Evolutionary conservation across 1,140 invertebrate genomes (phyloP), one percentile per base, ranked within the genome.

Genomic region (Drosophila aff.): DNA sequence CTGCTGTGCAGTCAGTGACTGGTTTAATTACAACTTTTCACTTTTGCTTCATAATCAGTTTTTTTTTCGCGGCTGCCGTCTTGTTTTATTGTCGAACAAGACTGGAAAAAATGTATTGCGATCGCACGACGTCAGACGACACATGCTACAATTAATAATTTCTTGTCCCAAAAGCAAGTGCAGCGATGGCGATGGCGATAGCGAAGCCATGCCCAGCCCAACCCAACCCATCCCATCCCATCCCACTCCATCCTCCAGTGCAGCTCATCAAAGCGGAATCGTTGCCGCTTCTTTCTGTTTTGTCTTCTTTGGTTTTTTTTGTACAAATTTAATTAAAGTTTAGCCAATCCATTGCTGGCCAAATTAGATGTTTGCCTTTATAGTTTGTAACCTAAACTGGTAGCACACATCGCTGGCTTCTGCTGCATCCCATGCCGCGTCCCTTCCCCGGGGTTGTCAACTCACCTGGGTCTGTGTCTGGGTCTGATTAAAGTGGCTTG

Each of bases 21-120:
- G 85, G 85, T 90, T 89, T 89, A 89, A 89, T 89, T 89, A 79
- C 85, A 90, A 79, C 85, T 85, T 89, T 89, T 89, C 85, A 89
- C 85, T 90, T 89, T 89, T 89, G 86, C 85, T 77, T 89, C 85
- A 90, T 89, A 89, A 89, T 89, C 65, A 79, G 84, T 78, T 89
- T 89, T 81, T 81, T 47, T 68, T 78, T 71, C 63, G 50, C 28
- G 53, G 69, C 66, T 72, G 36, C 18, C 59, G 69, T 73, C 68
- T 73, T 73, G 69, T 73, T 73, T 73, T 73, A 73, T 73, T 73
- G 69, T 68, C 55, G 44, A 71, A 77, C 53, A 58, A 71, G 47
- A 76, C 55, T 57, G 47, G 55, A 74, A 76, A 83, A 89, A 90
- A 81, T 75, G 68, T 90, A 90, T 89, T 89, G 81, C 82, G 81